Base-by-base conservation (phyloP, 1,140 invertebrate genomes). In the Tenebrio molitor region DNA sequence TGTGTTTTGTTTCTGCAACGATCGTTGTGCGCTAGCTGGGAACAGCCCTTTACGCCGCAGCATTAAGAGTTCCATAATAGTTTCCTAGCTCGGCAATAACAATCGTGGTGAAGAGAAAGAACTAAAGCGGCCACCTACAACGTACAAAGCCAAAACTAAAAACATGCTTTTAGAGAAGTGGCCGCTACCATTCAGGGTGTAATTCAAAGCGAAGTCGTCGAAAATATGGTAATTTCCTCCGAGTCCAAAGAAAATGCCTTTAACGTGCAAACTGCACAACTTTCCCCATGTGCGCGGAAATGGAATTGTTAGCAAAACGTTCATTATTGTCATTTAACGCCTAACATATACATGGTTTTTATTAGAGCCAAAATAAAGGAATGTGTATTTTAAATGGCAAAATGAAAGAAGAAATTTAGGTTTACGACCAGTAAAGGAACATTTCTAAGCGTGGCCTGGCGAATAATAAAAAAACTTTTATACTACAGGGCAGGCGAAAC, bases 161-260 rank as follows among this genome's bases (percentile, higher is more conserved):
- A 33, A 58, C 50, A 29, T 58, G 50, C 50, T 58, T 58, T 58
- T 58, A 58, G 23, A 29, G 50, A 58, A 46, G 42, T 46, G 42
- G 42, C 42, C 42, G 14, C 2, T 6, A 46, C 42, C 42, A 46
- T 46, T 46, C 1, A 16, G 5, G 15, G 12, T 58, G 50, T 16
- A 25, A 58, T 58, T 58, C 23, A 21, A 58, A 58, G 23, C 1
- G 12, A 29, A 58, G n/a, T 58, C n/a, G 23, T 1, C 23, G 23
- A 58, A 33, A 29, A 33, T 33, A 58, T 33, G 50, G 12, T 58
- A 58, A 58, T 58, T 29, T 46, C 16, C 17, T 46, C 19, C 46
- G 1, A 23, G 10, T 53, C 17, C 6, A 53, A 53, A 53, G 46
- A 53, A 53, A 53, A 23, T 23, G 19, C 46, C n/a, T 21, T 23